These are phyloP conservation scores for Chrysochloris asiatica DNA, from an alignment of 2,113 vertebrate species.

Conservation along the genomic window DNA sequence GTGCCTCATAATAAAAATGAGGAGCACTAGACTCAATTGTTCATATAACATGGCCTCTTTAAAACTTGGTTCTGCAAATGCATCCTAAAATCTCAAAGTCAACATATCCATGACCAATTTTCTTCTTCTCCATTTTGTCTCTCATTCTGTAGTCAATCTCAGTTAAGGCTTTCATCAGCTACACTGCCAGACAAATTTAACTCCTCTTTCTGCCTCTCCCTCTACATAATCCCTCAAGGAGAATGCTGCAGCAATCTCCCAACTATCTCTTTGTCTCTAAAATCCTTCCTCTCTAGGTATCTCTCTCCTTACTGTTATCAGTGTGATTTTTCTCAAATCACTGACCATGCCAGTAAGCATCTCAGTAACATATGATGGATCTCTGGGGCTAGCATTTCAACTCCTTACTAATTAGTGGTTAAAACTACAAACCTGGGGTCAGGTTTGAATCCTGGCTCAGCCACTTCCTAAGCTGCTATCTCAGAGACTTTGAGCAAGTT, in stretches of 20 bases:
- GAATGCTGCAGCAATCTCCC: neutral
- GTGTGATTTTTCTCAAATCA: constrained; percentile 13
- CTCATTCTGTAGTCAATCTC: neutral
- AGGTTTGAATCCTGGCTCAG: constrained; percentile 31
- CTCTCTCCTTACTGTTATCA: neutral
- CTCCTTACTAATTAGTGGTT: neutral
- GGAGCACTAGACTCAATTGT: too few relatives aligned
- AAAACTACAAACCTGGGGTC: neutral
- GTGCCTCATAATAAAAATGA: too few relatives aligned
- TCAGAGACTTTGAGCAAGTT: neutral
- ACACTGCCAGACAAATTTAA: neutral
- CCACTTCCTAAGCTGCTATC: neutral
- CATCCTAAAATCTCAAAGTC: too few relatives aligned
- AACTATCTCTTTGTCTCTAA: neutral
- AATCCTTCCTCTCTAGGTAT: constrained; percentile 2
- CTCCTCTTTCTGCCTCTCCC: constrained; percentile 5
- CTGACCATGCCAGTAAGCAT: neutral
- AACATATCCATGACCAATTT: neutral
- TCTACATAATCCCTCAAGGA: neutral
- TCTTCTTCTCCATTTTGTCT: neutral
- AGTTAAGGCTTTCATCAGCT: neutral
- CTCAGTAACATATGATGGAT: neutral
- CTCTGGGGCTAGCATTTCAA: neutral
- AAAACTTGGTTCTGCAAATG: too few relatives aligned
- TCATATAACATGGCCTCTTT: too few relatives aligned